Percentiles rank a stretch among this genome's conserved stretches.
Conservation (phyloP, 2,113 vertebrate species). For the Coregonus clupeaformis region DNA sequence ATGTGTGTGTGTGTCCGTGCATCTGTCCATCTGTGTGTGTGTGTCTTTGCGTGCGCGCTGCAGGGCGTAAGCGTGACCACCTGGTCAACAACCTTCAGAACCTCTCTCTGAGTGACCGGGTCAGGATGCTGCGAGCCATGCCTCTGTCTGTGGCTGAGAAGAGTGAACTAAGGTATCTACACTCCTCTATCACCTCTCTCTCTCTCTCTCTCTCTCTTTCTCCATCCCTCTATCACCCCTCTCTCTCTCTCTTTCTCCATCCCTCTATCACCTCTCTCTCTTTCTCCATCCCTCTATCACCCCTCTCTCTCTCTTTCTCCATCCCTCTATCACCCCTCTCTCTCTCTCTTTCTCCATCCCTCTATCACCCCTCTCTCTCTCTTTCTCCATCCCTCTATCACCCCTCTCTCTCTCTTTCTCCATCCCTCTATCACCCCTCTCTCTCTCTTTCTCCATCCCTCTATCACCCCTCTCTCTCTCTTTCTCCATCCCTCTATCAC, state of each 20-base stretch:
- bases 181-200: neutral
- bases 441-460: too few species aligned
- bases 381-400: too few species aligned
- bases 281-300: neutral
- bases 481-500: too few species aligned
- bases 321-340: neutral
- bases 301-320: neutral
- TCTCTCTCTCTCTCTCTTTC: neutral
- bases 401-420: too few species aligned
- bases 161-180: conserved; percentile 74
- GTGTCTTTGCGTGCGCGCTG: conserved; percentile 6
- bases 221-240: neutral
- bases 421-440: too few species aligned
- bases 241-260: neutral
- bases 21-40: neutral
- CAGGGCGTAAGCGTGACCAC: conserved; percentile 68
- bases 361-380: too few species aligned
- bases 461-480: too few species aligned
- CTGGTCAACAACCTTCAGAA: conserved; percentile 86
- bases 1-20: neutral
- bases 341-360: too few species aligned
- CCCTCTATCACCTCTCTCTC: neutral
- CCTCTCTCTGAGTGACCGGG: conserved; percentile 73
- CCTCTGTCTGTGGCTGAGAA: conserved; percentile 84
- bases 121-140: conserved; percentile 78